Evolutionary conservation across 2,113 vertebrate species (phyloP).

Genomic region (Philantomba maxwellii): DNA sequence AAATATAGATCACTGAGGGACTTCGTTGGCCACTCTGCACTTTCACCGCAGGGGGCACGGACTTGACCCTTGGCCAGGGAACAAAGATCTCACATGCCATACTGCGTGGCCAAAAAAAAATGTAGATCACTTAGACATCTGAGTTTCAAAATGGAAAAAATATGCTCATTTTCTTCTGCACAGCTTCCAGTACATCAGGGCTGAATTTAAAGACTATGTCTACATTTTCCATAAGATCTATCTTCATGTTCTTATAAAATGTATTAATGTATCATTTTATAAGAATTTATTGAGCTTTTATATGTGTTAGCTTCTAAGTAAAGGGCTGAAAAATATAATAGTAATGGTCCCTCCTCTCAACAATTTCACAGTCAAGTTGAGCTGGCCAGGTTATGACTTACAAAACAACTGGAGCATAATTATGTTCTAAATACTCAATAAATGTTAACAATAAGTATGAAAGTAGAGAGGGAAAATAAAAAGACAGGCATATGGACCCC

Average conservation of each 20-base stretch:
- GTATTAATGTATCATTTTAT: not conserved
- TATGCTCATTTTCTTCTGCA: not conserved
- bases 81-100: not conserved
- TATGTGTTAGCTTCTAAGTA: not conserved
- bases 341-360: not conserved
- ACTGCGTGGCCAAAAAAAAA: not conserved
- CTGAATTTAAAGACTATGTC: not conserved
- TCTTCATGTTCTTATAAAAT: not conserved
- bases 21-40: not conserved
- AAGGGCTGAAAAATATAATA: not conserved
- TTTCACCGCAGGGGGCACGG: not conserved
- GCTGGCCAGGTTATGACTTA: not conserved
- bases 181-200: not conserved
- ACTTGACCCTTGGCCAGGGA: not conserved
- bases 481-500: not conserved
- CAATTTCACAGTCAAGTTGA: not conserved
- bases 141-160: not conserved
- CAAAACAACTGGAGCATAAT: not conserved
- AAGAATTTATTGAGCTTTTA: not conserved
- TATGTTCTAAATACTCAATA: not conserved
- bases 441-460: not conserved
- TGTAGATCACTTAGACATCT: not conserved
- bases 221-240: not conserved
- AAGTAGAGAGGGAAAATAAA: not conserved
- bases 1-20: not conserved